A percentile compares a stretch with the other conserved stretches of the same genome.
Evolutionary conservation across 2,888 invertebrate species (phyloP).

Genomic region (Mamestra brassicae): DNA sequence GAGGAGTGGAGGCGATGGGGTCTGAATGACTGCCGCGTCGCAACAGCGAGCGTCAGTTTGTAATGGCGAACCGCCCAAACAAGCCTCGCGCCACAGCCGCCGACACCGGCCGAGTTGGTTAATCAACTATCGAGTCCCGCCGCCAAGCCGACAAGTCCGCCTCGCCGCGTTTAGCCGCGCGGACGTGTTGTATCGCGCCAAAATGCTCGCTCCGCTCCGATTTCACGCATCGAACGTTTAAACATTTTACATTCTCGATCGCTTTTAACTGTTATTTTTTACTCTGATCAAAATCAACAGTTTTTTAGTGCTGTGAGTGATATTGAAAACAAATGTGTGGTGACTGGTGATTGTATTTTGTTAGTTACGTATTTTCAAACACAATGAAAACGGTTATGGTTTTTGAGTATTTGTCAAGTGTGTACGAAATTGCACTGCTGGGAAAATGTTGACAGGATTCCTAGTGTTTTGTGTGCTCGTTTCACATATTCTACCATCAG

Average conservation of each 20-base stretch:
- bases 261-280: constrained; percentile 76
- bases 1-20: constrained; percentile 27
- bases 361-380: constrained; percentile 73
- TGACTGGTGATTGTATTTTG: constrained; percentile 74
- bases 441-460: constrained; percentile 87
- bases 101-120: constrained; percentile 49
- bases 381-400: constrained; percentile 85
- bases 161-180: constrained; percentile 71
- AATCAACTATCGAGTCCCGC: constrained; percentile 29
- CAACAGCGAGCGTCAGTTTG: constrained; percentile 61
- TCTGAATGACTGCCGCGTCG: constrained; percentile 64
- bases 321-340: constrained; percentile 74
- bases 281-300: constrained; percentile 75
- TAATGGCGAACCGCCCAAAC: constrained; percentile 60
- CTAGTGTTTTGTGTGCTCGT: constrained; percentile 80
- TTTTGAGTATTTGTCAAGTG: constrained; percentile 80
- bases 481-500: constrained; percentile 79
- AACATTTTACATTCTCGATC: constrained; percentile 49
- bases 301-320: constrained; percentile 75
- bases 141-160: constrained; percentile 68
- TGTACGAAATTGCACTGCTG: constrained; percentile 78
- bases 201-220: constrained; percentile 75
- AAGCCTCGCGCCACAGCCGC: constrained; percentile 60
- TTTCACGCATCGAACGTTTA: constrained; percentile 66
- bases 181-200: constrained; percentile 77